phyloP scores from a whole-genome alignment of 2,797 vertebrate species.

The Xenopus petersii region DNA sequence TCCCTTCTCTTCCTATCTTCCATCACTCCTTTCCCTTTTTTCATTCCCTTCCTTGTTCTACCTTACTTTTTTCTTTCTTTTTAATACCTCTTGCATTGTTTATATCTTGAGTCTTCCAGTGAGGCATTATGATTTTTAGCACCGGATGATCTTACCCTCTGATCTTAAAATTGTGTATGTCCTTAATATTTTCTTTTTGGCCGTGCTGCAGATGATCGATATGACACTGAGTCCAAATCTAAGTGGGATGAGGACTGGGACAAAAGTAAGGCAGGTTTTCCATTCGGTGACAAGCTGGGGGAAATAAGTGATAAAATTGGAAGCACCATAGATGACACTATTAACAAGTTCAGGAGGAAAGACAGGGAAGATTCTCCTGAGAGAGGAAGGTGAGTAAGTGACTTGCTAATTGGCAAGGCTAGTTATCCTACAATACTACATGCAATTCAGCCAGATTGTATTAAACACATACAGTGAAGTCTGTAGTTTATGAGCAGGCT shows the following conservation, averaged over 20 bases:
- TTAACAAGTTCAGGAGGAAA: slow-evolving; percentile 93
- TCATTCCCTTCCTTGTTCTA: too few species aligned
- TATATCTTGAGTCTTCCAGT: too few species aligned
- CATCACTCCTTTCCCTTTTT: too few species aligned
- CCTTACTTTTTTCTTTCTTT: too few species aligned
- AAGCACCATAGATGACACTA: slow-evolving; percentile 94
- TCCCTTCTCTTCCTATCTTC: too few species aligned
- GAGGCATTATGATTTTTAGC: too few species aligned
- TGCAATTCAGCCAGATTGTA: not conserved
- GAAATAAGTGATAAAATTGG: slow-evolving; percentile 97
- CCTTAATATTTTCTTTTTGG: slow-evolving; percentile 11
- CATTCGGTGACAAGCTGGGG: slow-evolving; percentile 94
- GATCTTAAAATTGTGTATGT: too few species aligned
- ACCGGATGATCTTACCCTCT: too few species aligned
- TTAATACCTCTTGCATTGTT: too few species aligned
- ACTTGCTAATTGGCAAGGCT: slow-evolving; percentile 1
- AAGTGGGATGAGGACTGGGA: slow-evolving; percentile 98
- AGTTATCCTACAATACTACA: not conserved
- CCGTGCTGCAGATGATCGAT: slow-evolving; percentile 75
- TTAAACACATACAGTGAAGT: too few species aligned
- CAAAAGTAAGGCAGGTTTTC: slow-evolving; percentile 86
- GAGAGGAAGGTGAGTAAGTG: slow-evolving; percentile 84
- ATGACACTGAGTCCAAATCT: slow-evolving; percentile 79
- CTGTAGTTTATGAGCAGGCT: too few species aligned
- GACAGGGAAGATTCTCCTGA: slow-evolving; percentile 94